Base-by-base conservation (phyloP, 2,113 vertebrate genomes). In the Henicopernis longicauda region DNA sequence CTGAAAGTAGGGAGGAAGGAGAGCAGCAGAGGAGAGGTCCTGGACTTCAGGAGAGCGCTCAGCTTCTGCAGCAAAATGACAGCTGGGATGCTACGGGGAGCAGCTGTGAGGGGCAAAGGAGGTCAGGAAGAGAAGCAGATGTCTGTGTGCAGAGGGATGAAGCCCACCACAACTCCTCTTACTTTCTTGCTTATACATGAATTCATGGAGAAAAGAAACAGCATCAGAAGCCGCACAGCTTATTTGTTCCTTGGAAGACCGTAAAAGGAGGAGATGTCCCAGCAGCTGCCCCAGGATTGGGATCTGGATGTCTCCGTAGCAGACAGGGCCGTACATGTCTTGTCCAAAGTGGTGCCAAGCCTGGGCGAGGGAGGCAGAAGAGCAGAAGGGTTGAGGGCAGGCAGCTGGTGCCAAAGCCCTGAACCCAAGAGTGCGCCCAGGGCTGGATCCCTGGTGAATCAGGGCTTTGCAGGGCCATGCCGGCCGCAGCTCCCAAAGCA, bases 291-390 rank as follows among this genome's bases (percentile, higher is more conserved):
- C 38, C 38, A 63, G 49, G 25, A 63, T 5, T 7, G 80, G 65
- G 21, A 58, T 27, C 16, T 55, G 27, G 31, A 55, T 2, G 2
- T 66, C 50, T 31, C 31, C 10, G 2, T 5, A 14, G 50, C 40
- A n/a, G 31, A 17, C 4, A 6, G 25, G 11, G 13, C 18, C 9
- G 0, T 13, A 10, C 4, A 3, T 11, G 11, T 42, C 47, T 10
- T 0, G 29, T 27, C 7, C 16, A 10, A 27, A 42, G 31, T 2
- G 2, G 34, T 8, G 2, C 34, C 40, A 40, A 40, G 40, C 40
- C 40, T 40, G 40, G 47, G 19, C 0, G 7, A 62, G 47, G 82
- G 26, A 63, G 38, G 31, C 36, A 59, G 73, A 76, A 65, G 3
- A 19, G 27, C 20, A 44, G 45, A 17, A 36, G 38, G 25, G 32